Conservation (phyloP, 1,140 invertebrate species). For the Andrena cerasifolii region DNA sequence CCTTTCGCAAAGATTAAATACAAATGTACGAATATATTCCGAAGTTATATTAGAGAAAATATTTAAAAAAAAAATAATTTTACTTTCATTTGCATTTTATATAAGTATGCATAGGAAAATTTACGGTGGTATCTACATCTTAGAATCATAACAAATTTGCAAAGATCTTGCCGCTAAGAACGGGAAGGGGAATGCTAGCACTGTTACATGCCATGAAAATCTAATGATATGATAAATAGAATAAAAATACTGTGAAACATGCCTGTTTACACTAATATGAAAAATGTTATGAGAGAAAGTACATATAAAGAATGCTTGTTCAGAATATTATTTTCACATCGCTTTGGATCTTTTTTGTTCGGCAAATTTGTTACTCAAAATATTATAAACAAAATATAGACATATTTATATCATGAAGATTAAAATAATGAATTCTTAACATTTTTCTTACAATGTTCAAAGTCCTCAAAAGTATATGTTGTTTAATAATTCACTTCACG, state of each 20-base stretch:
- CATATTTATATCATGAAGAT: slow-evolving; percentile 11
- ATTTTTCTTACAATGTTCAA: slow-evolving; percentile 2
- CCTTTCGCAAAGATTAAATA: slow-evolving; percentile 4
- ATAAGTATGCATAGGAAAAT: slow-evolving; percentile 27
- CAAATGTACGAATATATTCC: slow-evolving; percentile 4
- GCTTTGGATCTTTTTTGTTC: not conserved
- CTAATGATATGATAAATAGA: slow-evolving; percentile 49
- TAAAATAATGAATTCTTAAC: slow-evolving; percentile 30
- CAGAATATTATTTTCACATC: slow-evolving; percentile 11
- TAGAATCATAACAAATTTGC: slow-evolving; percentile 26
- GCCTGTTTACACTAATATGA: slow-evolving; percentile 63
- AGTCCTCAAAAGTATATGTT: slow-evolving; percentile 8
- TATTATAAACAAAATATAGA: slow-evolving; percentile 18
- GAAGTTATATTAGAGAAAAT: not conserved
- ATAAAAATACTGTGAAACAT: slow-evolving; percentile 59
- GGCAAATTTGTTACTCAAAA: not conserved
- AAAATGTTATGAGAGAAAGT: slow-evolving; percentile 37
- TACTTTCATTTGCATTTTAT: slow-evolving; percentile 2
- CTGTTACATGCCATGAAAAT: slow-evolving; percentile 61
- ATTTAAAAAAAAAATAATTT: slow-evolving; percentile 11
- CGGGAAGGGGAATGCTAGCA: slow-evolving; percentile 41
- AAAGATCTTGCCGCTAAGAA: slow-evolving; percentile 32
- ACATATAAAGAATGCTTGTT: slow-evolving; percentile 28
- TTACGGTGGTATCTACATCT: slow-evolving; percentile 29
- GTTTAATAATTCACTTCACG: slow-evolving; percentile 12